Base-by-base conservation (phyloP, 2,888 invertebrate species). In the Neelides folsomi region DNA sequence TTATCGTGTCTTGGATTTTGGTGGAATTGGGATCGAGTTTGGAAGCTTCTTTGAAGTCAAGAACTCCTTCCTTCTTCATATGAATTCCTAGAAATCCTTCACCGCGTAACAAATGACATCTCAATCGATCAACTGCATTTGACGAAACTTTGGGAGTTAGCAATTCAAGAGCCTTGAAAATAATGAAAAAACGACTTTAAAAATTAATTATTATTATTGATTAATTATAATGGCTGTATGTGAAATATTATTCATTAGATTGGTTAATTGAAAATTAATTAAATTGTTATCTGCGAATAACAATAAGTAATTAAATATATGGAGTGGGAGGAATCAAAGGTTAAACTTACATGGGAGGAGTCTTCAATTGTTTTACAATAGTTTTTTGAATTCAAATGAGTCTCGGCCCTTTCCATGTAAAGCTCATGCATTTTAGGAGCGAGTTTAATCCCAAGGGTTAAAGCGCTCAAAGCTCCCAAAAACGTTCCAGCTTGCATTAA, bases 381-480 rank as follows among this genome's bases (percentile, higher is more conserved):
- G 72, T 88, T 88, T 42, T 79, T 81, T 57, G 81, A 66, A 15
- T 79, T 79, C 53, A 86, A 78, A 67, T 89, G 87, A n/a, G 85
- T 83, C 35, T 81, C 81, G 0, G 86, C 81, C 67, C 89, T 74
- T 62, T 82, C 84, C 1, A 83, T 77, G 68, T 79, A 87, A 45
- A 88, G 73, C 66, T 80, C 79, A 0, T 82, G 78, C 69, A 83
- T 75, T 65, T 82, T 80, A 48, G 80, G 77, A 37, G 81, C 81
- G 16, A 87, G 69, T 58, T 80, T 77, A 51, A 88, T 80, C 1
- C 84, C 88, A 67, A 84, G 83, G 34, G 79, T 77, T 67, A 84
- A 88, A 8, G 86, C 88, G 67, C 84, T 87, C 47, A 88, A 74
- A 0, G 88, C 88, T 2, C 82, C 86, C 52, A 83, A 72, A 67